phyloP scores from a whole-genome alignment of 30 jellyfish, hydroid and myxozoan species.

The Turritopsis dohrnii region DNA sequence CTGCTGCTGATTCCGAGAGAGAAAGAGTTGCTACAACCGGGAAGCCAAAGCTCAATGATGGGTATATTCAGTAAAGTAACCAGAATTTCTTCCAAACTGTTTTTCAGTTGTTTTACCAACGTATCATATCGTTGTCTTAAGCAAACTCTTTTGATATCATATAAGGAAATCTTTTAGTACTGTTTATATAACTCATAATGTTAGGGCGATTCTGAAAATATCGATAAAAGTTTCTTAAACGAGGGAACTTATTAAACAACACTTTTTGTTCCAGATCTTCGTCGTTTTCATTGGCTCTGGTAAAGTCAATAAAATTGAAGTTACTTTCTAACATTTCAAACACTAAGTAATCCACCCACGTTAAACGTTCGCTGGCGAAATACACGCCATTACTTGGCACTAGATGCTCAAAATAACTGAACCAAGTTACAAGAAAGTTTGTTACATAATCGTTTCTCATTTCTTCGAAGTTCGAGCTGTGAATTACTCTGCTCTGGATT shows the following conservation, averaged over 20 bases:
- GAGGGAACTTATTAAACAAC: constrained; percentile 31
- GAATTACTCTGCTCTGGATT: neutral
- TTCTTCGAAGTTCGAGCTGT: constrained; percentile 34
- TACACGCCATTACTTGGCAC: constrained; percentile 39
- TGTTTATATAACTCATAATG: constrained; percentile 39
- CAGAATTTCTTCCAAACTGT: too few relatives aligned
- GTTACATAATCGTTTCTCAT: constrained; percentile 55
- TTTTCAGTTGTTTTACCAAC: too few relatives aligned
- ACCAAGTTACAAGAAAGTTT: constrained; percentile 54
- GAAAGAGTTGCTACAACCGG: too few relatives aligned
- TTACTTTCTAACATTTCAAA: constrained; percentile 61
- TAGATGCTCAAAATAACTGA: constrained; percentile 56
- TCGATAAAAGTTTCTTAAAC: constrained; percentile 34
- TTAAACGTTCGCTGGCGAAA: constrained; percentile 68
- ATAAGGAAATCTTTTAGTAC: constrained; percentile 34
- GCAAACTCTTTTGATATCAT: constrained; percentile 21
- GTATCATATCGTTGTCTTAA: neutral
- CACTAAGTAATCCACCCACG: constrained; percentile 84
- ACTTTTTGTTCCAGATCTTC: neutral
- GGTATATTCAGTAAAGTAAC: too few relatives aligned
- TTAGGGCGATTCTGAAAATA: constrained; percentile 46
- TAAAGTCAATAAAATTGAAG: constrained; percentile 40
- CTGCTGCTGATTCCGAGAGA: too few relatives aligned
- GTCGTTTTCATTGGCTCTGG: constrained; percentile 22
- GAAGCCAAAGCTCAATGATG: too few relatives aligned